A percentile compares a stretch with the other conserved stretches of the same genome.
phyloP scores from a whole-genome alignment of 2,797 vertebrate species.

The Erithacus rubecula region DNA sequence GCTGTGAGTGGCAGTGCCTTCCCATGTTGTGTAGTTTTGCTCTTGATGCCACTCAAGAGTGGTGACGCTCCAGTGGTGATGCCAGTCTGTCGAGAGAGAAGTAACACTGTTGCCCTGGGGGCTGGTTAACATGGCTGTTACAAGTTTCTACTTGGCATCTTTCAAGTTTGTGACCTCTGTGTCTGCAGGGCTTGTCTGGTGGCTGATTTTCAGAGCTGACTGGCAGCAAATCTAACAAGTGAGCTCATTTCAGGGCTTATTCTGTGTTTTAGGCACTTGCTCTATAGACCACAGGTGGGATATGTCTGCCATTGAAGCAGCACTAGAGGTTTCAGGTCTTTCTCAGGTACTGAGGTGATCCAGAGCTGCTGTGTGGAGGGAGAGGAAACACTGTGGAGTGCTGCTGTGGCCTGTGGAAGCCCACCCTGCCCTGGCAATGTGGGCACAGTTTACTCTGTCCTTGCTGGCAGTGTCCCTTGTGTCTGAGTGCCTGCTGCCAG shows the following conservation, averaged over 20 bases:
- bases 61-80: background rate
- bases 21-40: background rate
- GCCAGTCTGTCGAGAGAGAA: background rate
- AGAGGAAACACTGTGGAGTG: background rate
- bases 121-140: background rate
- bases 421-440: accelerated
- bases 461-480: background rate
- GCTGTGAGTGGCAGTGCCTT: background rate
- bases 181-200: background rate
- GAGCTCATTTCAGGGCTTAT: background rate
- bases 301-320: background rate
- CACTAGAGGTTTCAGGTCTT: background rate
- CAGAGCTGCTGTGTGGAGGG: background rate
- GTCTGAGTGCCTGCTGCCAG: accelerated
- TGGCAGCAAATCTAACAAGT: background rate
- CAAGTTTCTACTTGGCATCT: background rate
- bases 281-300: accelerated
- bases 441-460: background rate
- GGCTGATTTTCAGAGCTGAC: background rate
- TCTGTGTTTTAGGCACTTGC: background rate
- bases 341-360: background rate
- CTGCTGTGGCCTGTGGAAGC: background rate
- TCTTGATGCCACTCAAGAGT: background rate
- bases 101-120: background rate
- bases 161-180: accelerated